Base-by-base conservation (phyloP, 2,888 invertebrate genomes). In the Drosophila siamana region DNA sequence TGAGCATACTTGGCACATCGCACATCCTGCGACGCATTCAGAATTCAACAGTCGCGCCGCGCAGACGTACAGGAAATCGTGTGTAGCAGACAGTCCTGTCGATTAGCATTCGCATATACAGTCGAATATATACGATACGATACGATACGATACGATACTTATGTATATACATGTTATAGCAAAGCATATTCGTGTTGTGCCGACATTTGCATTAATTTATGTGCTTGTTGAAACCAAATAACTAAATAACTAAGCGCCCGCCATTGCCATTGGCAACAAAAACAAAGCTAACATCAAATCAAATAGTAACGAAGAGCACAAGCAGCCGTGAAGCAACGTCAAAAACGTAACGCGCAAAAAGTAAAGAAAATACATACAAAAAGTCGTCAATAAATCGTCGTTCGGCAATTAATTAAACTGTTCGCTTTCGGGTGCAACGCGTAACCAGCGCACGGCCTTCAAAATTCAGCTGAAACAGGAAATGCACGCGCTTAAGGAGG, bases 401-500 rank as follows among this genome's bases (percentile, higher is more conserved):
- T 3, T 19, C 2, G 3, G 13, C 26, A 26, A 40, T 47, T 24
- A 56, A 30, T 22, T 47, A n/a, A 13, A 28, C 40, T 40, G 16
- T 4, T n/a, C 4, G 1, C 19, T 38, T 13, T 8, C 16, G 9
- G n/a, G 16, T 22, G 30, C 16, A 28, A 5, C 5, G n/a, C 48
- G 22, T 8, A 15, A 13, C 0, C 15, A 11, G 15, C 8, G 15
- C 8, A 57, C 19, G 38, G 56, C 69, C 76, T 56, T 81, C 81
- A 89, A 81, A 36, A 86, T 89, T 89, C 86, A 85, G 77, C 67
- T 86, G 24, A 85, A 86, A 68, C 87, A 77, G 72, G 86, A 86
- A 78, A 87, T 90, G 86, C 90, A 89, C 78, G 81, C 84, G 74
- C 80, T 90, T 9, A 84, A 89, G 77, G 89, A 88, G 74, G 89